Conservation (phyloP, 1,140 invertebrate genomes). For the Coelopa frigida region DNA sequence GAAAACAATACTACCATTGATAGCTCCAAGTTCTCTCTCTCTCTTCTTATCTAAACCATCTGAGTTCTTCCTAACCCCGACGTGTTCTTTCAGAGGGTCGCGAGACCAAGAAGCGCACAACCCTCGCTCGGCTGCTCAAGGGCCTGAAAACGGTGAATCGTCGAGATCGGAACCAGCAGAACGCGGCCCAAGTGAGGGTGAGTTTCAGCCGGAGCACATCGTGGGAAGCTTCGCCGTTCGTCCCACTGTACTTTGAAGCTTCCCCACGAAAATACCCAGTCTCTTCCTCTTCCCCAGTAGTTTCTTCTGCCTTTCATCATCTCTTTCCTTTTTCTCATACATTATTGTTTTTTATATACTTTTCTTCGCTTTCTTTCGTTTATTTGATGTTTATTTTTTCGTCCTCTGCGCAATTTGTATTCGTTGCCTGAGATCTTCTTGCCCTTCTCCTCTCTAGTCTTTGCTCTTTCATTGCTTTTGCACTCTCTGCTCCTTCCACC, state of each 20-base stretch:
- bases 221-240: too few relatives aligned
- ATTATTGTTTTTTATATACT: constrained; percentile 8
- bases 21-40: not conserved
- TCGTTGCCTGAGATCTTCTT: too few relatives aligned
- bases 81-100: constrained; percentile 26
- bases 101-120: constrained; percentile 45
- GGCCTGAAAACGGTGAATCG: constrained; percentile 46
- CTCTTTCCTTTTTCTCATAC: constrained; percentile 36
- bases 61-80: not conserved
- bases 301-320: too few relatives aligned
- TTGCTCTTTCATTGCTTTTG: constrained; percentile 23
- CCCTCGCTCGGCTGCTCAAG: constrained; percentile 42
- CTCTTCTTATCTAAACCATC: not conserved
- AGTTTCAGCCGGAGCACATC: too few relatives aligned
- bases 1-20: too few relatives aligned
- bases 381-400: too few relatives aligned
- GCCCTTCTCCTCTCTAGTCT: constrained; percentile 43
- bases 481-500: not conserved
- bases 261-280: too few relatives aligned
- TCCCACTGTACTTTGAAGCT: too few relatives aligned
- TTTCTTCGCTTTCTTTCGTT: constrained; percentile 12
- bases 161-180: constrained; percentile 41
- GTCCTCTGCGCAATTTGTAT: too few relatives aligned
- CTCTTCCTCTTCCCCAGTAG: too few relatives aligned
- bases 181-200: constrained; percentile 42